These are phyloP conservation scores for Hololepta plana DNA, from an alignment of 2,888 invertebrate genomes.

Conservation along the genomic window DNA sequence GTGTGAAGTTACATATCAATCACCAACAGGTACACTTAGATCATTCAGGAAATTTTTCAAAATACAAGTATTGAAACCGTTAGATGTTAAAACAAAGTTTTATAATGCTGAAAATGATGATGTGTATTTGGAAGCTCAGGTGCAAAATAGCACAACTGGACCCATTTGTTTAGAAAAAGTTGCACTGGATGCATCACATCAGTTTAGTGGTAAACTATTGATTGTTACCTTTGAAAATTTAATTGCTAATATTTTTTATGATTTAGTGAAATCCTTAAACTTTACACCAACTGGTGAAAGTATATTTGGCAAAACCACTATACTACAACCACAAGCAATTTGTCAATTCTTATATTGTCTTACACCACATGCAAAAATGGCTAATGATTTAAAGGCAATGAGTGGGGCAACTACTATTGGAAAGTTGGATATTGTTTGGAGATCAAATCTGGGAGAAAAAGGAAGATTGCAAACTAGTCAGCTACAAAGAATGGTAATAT, in stretches of 20 bases:
- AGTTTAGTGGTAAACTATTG: slow-evolving; percentile 48
- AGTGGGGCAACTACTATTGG: slow-evolving; percentile 80
- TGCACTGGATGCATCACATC: slow-evolving; percentile 76
- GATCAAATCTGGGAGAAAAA: slow-evolving; percentile 89
- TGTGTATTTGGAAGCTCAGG: slow-evolving; percentile 52
- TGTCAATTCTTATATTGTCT: slow-evolving; percentile 92
- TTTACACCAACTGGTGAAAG: slow-evolving; percentile 45
- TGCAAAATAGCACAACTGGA: slow-evolving; percentile 83
- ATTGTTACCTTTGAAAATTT: slow-evolving; percentile 4
- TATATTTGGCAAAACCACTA: slow-evolving; percentile 60
- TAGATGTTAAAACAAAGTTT: slow-evolving; percentile 97
- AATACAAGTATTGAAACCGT: slow-evolving; percentile 91
- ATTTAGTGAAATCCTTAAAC: slow-evolving; percentile 50
- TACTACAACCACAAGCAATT: slow-evolving; percentile 76
- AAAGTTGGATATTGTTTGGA: slow-evolving; percentile 95
- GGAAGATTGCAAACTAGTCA: slow-evolving; percentile 95
- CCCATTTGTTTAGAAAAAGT: slow-evolving; percentile 92
- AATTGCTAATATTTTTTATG: neutral
- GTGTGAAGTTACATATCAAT: slow-evolving; percentile 86
- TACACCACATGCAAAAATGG: slow-evolving; percentile 57
- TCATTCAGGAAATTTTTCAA: slow-evolving; percentile 95
- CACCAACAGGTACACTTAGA: slow-evolving; percentile 52
- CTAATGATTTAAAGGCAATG: slow-evolving; percentile 58
- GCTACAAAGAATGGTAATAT: slow-evolving; percentile 61
- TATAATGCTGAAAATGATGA: slow-evolving; percentile 82